Evolutionary conservation across 2,113 vertebrate species (phyloP), one percentile per base, ranked within the genome.

Genomic region (Hiodon tergisus): DNA sequence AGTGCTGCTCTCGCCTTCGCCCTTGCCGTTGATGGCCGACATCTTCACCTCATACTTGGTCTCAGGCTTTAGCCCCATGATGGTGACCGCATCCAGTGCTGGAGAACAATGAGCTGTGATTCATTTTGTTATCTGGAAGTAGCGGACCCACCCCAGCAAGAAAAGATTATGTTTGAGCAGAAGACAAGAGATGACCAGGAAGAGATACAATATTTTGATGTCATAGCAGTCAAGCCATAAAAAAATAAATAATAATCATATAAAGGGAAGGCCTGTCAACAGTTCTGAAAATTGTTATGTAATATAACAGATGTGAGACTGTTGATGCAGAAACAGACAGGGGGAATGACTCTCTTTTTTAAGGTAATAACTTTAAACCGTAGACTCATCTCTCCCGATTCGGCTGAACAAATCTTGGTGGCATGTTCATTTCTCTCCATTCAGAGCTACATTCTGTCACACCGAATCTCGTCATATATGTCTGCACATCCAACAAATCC

Each of bases 11-110:
- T 98, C 96, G 0, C 96, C 94, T 73, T 94, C 88, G 0, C 97
- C 97, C 78, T 99, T 98, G 83, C 97, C 97, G 0, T 99, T 99
- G 86, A 98, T 91, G 4, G 96, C 96, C 0, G 94, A 96, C 87
- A 99, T 90, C 62, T 90, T 93, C 74, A 99, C 88, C 0, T 93
- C 88, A 0, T 98, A 99, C 2, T 72, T 85, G 0, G 96, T 98
- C 84, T 98, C 95, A 0, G 97, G 96, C 81, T 87, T 96, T 83
- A 99, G 88, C 75, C 93, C 93, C 0, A 74, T 75, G 73, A 99
- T 94, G 78, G 92, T 94, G 87, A 99, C 90, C 1, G 61, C 52
- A 65, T 88, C 89, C 75, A 81, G 59, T 58, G 81, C 90, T 92
- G 86, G 54, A 2, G 74, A 61, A 74, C 11, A 54, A 0, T 47